Base-by-base conservation (phyloP, 1,140 invertebrate species). In the Drosophila leontia region DNA sequence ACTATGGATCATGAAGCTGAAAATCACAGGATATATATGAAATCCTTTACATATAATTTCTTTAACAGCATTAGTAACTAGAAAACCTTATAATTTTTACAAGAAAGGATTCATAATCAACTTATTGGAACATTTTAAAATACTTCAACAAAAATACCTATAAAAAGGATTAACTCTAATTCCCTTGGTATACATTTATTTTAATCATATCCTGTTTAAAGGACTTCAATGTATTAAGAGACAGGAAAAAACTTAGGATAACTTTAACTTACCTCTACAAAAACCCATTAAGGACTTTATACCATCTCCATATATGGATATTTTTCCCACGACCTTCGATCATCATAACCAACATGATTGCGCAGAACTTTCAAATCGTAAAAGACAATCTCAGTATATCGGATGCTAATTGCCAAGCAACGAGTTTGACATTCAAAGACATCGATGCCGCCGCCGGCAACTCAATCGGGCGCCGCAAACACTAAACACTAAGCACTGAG, bases 401-500 rank as follows among this genome's bases (percentile, higher is more conserved):
- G 61, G 42, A 65, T 61, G 44, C 77, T 74, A 78, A 74, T 74
- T 76, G 68, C 71, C 26, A 59, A 42, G 53, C 63, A 69, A 69
- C 61, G 67, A 58, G 76, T 55, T 80, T 81, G 85, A 69, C 78
- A 84, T 76, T 67, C 74, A 76, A 81, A 72, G 71, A 34, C 45
- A 55, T 59, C 35, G 13, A 2, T 17, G 44, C 51, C 42, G 59
- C 74, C 60, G 72, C 47, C 32, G 68, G 70, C 70, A 74, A 51
- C 70, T 74, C 44, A 67, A 67, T 76, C 61, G 53, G 29, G 35
- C 41, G 37, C 32, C 53, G 35, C 41, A 12, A 55, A 51, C 39
- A 59, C 35, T 15, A 34, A 48, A 48, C 23, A 62, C 64, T 50
- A 4, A 26, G 32, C 8, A 45, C 41, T 7, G 9, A 37, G 44